Evolutionary conservation across 2,797 vertebrate species (phyloP), one percentile per base, ranked within the genome.

Genomic region (Danio choprae): DNA sequence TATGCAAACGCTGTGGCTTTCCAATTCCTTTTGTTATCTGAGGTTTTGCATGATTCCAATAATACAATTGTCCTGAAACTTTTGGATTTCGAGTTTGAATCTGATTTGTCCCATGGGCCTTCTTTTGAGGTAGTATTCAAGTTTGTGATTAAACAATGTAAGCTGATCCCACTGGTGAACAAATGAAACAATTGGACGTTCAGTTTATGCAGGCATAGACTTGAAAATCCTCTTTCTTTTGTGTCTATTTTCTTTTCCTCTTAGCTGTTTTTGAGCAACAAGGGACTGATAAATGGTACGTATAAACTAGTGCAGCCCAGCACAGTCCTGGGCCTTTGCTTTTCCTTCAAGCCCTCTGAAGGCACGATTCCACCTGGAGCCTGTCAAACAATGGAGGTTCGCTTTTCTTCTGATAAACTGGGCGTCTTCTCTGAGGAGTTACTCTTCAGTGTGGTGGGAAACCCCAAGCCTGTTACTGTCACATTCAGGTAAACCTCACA

Each of bases 401-500:
- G 84, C 74, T 96, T 98, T 89, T 85, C 83, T 36, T 92, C 95
- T 84, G 9, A 63, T 46, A 71, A 88, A 36, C 62, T 97, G 77
- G 97, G 95, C 18, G 40, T 59, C 1, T 96, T 98, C 72, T 86
- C 76, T 0, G 95, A 98, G 79, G 89, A 95, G 56, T 91, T 98
- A 79, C 80, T 83, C 29, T 88, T 98, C 55, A 71, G 4, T 46
- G 92, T 97, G 80, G 86, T 74, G 2, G 95, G 93, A 58, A 91
- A 91, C 46, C 90, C 93, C 0, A 70, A 89, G 20, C 92, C 90
- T 44, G 88, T 92, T 29, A 90, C 44, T 51, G 18, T 98, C 74
- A 92, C 80, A 0, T 79, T 94, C 71, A 89, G 84, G 94, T 95
- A 90, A 70, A 43, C 51, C 36, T 73, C 68, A 13, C 77, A 7